Evolutionary conservation across 2,113 vertebrate species (phyloP).

Genomic region (Paramisgurnus dabryanus): DNA sequence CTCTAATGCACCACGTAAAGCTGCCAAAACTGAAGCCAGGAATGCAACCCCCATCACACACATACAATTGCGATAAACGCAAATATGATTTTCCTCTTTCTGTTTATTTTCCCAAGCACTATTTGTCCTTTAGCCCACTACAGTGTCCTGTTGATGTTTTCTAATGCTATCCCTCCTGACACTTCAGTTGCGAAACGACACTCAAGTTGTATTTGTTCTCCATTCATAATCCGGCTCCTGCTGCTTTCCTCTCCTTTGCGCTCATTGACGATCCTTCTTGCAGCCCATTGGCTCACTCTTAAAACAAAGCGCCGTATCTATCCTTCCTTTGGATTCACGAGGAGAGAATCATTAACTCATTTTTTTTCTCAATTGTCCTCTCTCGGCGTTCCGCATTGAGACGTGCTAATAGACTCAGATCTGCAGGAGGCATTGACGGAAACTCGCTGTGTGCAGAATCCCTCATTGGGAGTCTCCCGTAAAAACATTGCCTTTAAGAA

Average conservation of each 20-base stretch:
- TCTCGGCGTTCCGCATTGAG: constrained; percentile 13
- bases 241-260: constrained; percentile 1
- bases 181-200: background rate
- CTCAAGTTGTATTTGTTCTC: constrained; percentile 19
- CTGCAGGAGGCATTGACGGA: background rate
- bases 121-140: constrained; percentile 27
- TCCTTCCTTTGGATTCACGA: background rate
- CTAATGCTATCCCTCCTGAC: constrained; percentile 9
- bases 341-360: background rate
- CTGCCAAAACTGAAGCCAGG: constrained; percentile 26
- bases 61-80: constrained; percentile 8
- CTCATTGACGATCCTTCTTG: background rate
- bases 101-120: constrained; percentile 10
- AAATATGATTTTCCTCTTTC: background rate
- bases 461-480: background rate
- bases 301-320: constrained; percentile 10
- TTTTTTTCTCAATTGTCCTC: constrained; percentile 24
- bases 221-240: constrained; percentile 1
- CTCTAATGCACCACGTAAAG: background rate
- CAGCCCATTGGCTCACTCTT: constrained; percentile 1
- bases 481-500: background rate
- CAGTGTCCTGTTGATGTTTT: constrained; percentile 33
- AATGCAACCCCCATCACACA: constrained; percentile 3
- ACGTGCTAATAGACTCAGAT: constrained; percentile 29
- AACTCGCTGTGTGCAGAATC: background rate